phyloP scores from a whole-genome alignment of 2,113 vertebrate genomes.

The Sander vitreus region DNA sequence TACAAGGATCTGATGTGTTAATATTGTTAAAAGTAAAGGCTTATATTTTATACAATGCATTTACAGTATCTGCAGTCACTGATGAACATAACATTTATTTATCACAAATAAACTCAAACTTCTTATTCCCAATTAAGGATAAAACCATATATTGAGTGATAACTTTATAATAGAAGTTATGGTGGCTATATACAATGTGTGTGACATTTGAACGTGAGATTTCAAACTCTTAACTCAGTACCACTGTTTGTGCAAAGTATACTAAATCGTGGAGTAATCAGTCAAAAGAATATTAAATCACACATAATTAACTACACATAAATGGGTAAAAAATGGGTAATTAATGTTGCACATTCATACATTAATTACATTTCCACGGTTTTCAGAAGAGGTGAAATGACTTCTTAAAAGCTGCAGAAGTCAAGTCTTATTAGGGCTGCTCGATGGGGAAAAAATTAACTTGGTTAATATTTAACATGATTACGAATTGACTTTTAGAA shows the following conservation, averaged over 20 bases:
- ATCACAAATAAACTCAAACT: background rate
- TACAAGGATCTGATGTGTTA: background rate
- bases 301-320: constrained; percentile 10
- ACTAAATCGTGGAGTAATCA: constrained; percentile 19
- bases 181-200: background rate
- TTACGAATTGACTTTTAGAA: too few species aligned
- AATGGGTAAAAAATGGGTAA: background rate
- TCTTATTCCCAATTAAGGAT: background rate
- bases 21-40: background rate
- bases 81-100: background rate
- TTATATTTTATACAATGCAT: constrained; percentile 3
- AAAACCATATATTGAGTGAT: background rate
- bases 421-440: background rate
- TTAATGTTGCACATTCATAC: background rate
- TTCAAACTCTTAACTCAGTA: background rate
- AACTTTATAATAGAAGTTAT: background rate
- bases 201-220: background rate
- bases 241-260: background rate
- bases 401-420: background rate
- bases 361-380: background rate
- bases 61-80: background rate
- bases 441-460: too few species aligned
- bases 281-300: constrained; percentile 10
- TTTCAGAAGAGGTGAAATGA: background rate
- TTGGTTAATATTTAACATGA: too few species aligned